Base-by-base conservation (phyloP, 2,797 vertebrate genomes). In the Arnoldichthys spilopterus region DNA sequence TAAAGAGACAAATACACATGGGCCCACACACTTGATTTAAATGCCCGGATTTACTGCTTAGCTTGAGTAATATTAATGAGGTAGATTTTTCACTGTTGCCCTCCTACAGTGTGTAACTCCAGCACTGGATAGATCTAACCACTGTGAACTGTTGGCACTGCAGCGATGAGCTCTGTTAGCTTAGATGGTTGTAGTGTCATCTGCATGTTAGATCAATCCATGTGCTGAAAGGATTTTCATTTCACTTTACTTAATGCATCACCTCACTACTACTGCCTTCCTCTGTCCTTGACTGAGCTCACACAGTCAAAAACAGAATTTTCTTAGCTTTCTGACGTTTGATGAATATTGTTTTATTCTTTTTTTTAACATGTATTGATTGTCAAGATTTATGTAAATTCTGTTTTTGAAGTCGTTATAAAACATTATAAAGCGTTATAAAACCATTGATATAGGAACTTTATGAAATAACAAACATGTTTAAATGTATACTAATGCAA, bases 1-100 rank as follows among this genome's bases (percentile, higher is more conserved):
- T 78, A 77, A 81, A 71, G 56, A 75, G 64, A 72, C 66, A 32
- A 53, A 54, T 68, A 61, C 22, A 67, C 43, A 43, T 53, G 9
- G n/a, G 26, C 61, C 37, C 37, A 56, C n/a, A 58, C 28, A 34
- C 8, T 45, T 24, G 13, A 71, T 71, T 71, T 54, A 70, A 75
- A 75, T 70, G 64, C 68, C 54, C 30, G 45, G 61, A 34, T 61
- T 20, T n/a, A 54, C 49, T 28, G 20, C 51, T 37, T 37, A 11
- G 30, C 30, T 13, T 71, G 68, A 71, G 30, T 71, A 54, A 71
- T 71, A 71, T 71, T 71, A 71, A 71, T 71, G 45, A 62, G 69
- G 16, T 15, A 13, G 34, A 56, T 37, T 63, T 54, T 18, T 72
- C 68, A 24, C 32, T 71, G n/a, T 64, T 22, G 13, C 28, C 15